phyloP scores from a whole-genome alignment of 2,113 vertebrate genomes.

The Chlorodrepanis virens region DNA sequence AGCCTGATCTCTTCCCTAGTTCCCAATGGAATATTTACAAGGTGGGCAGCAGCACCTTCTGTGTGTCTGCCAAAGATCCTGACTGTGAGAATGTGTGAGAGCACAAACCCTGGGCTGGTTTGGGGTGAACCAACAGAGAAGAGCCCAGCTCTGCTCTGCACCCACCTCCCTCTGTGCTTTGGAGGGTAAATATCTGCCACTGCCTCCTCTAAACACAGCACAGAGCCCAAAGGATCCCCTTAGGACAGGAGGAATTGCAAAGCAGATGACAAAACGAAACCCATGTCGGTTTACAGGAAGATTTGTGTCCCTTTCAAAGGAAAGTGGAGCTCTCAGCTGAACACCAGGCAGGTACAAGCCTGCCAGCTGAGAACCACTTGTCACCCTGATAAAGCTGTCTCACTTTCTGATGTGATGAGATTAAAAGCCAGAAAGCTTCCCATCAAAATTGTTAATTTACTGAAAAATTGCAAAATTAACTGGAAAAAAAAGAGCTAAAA shows the following conservation, averaged over 20 bases:
- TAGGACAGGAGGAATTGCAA: background rate
- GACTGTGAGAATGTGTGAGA: background rate
- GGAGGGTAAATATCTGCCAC: background rate
- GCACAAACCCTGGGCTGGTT: background rate
- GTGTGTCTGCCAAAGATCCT: background rate
- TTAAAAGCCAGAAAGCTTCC: background rate
- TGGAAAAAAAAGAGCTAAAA: background rate
- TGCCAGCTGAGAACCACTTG: background rate
- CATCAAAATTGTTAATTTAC: background rate
- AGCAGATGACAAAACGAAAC: slow-evolving; percentile 7
- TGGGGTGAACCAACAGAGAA: background rate
- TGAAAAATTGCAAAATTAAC: background rate
- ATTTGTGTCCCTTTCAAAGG: background rate
- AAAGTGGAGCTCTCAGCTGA: background rate
- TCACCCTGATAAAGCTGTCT: background rate
- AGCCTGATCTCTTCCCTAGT: background rate
- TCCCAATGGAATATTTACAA: background rate
- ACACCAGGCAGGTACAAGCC: background rate
- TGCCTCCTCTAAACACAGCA: background rate
- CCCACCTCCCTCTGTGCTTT: background rate
- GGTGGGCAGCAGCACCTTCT: background rate
- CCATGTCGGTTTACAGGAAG: background rate
- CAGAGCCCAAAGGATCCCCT: background rate
- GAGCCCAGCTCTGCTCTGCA: background rate
- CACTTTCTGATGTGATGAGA: background rate